Evolutionary conservation across 2,797 vertebrate genomes (phyloP), one percentile per base, ranked within the genome.

Genomic region (Pseudomugil tenellus): DNA sequence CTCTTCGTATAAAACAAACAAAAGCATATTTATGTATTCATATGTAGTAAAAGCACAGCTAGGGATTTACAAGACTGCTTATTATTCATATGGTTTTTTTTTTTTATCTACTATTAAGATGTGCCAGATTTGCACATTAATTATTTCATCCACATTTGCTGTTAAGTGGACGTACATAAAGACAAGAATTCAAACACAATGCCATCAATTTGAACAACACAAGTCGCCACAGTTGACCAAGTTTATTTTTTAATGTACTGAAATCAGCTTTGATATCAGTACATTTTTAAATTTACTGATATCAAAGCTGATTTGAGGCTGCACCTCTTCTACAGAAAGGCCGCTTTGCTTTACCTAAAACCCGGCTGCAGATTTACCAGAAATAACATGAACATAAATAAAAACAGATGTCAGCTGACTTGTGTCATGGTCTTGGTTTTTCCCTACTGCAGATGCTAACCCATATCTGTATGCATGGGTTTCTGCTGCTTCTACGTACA

Each of bases 391-490:
- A 77, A 64, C 67, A 53, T 61, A 72, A 80, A 86, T 72, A 66
- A 83, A 83, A 84, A 35, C 73, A 76, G 51, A 81, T 77, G 75
- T 77, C 57, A 64, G 9, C 35, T 59, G 53, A 68, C 58, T 73
- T 13, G 23, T 25, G 49, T 65, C 65, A 31, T 70, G 70, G 59
- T 74, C 70, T 77, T 57, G 19, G 23, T 69, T 74, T 69, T 58
- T 46, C 58, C 76, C 4, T 32, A 53, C 67, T 58, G 35, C 34
- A n/a, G 35, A 37, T 17, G 39, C 56, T 19, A 7, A 13, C 59
- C 21, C 66, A 43, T 39, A 5, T 73, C 53, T 53, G 39, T 23
- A 23, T 57, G 37, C 23, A 23, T 57, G 46, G 32, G 28, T 67
- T 55, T 63, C 21, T 72, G 58, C 16, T 12, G 26, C 43, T 49